Conservation (phyloP, 2,797 vertebrate genomes). For the Phoxinus dragarum region DNA sequence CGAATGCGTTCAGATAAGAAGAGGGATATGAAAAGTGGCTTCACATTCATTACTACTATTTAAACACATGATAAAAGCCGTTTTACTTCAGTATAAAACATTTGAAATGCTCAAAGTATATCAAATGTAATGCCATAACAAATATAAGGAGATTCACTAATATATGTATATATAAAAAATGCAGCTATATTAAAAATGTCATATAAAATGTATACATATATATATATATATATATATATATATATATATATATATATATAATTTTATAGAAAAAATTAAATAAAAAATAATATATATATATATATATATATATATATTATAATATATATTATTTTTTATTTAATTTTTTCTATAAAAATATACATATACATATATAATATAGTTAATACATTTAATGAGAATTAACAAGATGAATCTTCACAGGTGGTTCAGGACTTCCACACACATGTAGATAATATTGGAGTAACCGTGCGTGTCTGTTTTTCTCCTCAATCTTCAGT, state of each 20-base stretch:
- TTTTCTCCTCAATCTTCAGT: slow-evolving; percentile 51
- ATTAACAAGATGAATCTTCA: slow-evolving; percentile 1
- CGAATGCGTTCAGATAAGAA: background rate
- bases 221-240: background rate
- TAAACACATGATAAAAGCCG: background rate
- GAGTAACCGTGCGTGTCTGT: slow-evolving; percentile 44
- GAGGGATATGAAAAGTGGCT: background rate
- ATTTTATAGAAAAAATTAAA: background rate
- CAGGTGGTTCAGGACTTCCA: slow-evolving; percentile 35
- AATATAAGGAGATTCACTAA: background rate
- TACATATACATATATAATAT: no score
- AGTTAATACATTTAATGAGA: background rate
- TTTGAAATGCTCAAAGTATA: background rate
- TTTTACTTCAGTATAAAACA: background rate
- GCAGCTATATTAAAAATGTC: background rate
- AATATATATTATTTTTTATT: no score
- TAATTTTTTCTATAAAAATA: no score
- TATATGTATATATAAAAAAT: background rate
- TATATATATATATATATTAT: no score
- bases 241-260: background rate
- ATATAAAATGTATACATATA: background rate
- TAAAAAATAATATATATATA: background rate
- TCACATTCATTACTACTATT: background rate
- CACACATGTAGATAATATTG: slow-evolving; percentile 51
- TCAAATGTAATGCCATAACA: background rate